A percentile compares a stretch with the other conserved stretches of the same genome.
These are phyloP conservation scores for Sebastes fasciatus DNA, from an alignment of 2,113 vertebrate species.

Conservation along the genomic window DNA sequence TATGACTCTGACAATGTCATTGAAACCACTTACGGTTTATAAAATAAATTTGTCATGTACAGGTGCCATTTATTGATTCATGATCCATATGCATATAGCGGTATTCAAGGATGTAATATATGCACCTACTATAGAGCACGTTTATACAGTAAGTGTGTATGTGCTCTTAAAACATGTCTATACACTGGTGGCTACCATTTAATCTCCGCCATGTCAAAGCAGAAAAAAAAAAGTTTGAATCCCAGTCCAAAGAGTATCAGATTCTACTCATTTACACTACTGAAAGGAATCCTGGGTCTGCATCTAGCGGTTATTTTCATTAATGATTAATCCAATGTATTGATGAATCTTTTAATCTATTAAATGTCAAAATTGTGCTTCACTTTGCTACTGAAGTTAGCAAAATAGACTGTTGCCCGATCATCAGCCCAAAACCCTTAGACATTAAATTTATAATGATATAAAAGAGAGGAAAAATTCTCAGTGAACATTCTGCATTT, in stretches of 20 bases:
- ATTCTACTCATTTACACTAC: neutral
- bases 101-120: neutral
- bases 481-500: neutral
- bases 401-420: neutral
- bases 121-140: neutral
- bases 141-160: neutral
- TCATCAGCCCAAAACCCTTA: neutral
- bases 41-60: neutral
- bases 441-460: neutral
- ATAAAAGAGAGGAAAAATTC: neutral
- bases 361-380: neutral
- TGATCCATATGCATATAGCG: neutral
- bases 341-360: neutral
- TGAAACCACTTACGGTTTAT: neutral
- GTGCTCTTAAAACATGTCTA: neutral
- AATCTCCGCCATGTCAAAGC: neutral
- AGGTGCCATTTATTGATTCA: neutral
- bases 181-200: constrained; percentile 1
- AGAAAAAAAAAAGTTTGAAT: constrained; percentile 15
- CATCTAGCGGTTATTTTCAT: neutral
- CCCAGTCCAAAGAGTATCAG: neutral
- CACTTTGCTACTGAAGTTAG: neutral
- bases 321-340: neutral
- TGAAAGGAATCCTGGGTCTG: neutral
- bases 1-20: neutral